phyloP scores from a whole-genome alignment of 2,888 invertebrate species.

The Drosophila acutilabella region DNA sequence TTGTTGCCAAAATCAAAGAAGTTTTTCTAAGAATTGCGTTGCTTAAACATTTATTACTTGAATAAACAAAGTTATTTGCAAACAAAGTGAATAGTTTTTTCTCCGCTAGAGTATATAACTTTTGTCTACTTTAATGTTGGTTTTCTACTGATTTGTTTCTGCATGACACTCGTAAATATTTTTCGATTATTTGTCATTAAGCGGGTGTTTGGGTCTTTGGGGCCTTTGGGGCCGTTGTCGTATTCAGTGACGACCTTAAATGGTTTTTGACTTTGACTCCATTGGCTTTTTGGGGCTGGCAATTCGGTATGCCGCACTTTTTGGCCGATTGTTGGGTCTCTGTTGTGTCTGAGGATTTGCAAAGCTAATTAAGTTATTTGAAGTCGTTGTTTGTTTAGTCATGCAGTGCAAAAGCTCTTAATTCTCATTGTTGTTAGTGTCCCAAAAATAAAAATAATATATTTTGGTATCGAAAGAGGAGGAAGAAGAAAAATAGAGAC shows the following conservation, averaged over 20 bases:
- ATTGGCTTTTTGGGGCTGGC: conserved; percentile 46
- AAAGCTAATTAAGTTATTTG: conserved; percentile 75
- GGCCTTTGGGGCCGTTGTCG: conserved; percentile 11
- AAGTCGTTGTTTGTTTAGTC: conserved; percentile 55
- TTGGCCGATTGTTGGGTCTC: conserved; percentile 11
- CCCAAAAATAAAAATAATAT: conserved; percentile 5
- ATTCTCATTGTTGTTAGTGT: conserved; percentile 37
- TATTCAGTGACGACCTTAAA: conserved; percentile 68
- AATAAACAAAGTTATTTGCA: no score
- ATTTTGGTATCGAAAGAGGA: background rate
- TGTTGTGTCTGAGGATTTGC: conserved; percentile 52
- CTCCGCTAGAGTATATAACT: conserved; percentile 3
- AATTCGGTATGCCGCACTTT: conserved; percentile 41
- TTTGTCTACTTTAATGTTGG: conserved; percentile 12
- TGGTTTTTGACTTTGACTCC: conserved; percentile 77
- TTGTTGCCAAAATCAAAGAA: no score
- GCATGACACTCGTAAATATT: conserved; percentile 56
- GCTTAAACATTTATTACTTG: no score
- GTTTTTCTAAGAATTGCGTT: no score
- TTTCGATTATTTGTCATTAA: conserved; percentile 51
- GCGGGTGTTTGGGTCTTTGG: conserved; percentile 20
- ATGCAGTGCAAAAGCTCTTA: conserved; percentile 57
- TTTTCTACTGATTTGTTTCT: conserved; percentile 11
- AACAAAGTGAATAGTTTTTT: background rate
- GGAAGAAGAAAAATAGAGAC: conserved; percentile 2